Conservation (phyloP, 2,888 invertebrate genomes). For the Rhamnusium bicolor region DNA sequence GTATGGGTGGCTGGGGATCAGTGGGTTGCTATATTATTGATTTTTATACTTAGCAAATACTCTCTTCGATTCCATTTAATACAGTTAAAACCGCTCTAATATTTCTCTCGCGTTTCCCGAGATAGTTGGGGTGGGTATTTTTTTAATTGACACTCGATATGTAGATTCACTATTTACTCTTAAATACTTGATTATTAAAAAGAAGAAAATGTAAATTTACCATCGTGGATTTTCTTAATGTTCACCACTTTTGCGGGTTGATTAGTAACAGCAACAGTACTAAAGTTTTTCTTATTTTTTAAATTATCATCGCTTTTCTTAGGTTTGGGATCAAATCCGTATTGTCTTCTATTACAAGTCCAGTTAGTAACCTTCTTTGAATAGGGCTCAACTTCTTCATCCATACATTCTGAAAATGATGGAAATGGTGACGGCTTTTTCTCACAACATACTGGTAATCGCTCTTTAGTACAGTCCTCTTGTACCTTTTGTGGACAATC, state of each 20-base stretch:
- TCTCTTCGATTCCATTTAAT: no score
- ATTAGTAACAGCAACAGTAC: background rate
- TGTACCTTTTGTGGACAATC: slow-evolving; percentile 10
- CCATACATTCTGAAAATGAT: slow-evolving; percentile 56
- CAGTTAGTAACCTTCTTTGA: slow-evolving; percentile 41
- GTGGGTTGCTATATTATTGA: no score
- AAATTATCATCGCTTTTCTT: slow-evolving; percentile 41
- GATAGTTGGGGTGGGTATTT: no score
- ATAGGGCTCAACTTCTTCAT: slow-evolving; percentile 36
- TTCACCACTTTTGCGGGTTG: background rate
- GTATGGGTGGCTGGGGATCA: no score
- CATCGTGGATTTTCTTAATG: background rate
- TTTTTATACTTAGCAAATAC: no score
- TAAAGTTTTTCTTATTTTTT: slow-evolving; percentile 15
- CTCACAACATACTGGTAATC: slow-evolving; percentile 49
- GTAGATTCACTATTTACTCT: no score
- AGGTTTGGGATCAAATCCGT: slow-evolving; percentile 47
- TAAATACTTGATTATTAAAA: no score
- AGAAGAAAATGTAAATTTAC: background rate
- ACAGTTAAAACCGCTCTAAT: no score
- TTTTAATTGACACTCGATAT: no score
- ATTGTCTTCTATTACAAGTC: slow-evolving; percentile 44
- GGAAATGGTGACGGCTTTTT: slow-evolving; percentile 59
- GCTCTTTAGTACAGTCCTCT: slow-evolving; percentile 15
- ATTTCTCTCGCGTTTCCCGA: no score